Evolutionary conservation across 2,888 invertebrate species (phyloP).

Genomic region (Halictus quadricinctus): DNA sequence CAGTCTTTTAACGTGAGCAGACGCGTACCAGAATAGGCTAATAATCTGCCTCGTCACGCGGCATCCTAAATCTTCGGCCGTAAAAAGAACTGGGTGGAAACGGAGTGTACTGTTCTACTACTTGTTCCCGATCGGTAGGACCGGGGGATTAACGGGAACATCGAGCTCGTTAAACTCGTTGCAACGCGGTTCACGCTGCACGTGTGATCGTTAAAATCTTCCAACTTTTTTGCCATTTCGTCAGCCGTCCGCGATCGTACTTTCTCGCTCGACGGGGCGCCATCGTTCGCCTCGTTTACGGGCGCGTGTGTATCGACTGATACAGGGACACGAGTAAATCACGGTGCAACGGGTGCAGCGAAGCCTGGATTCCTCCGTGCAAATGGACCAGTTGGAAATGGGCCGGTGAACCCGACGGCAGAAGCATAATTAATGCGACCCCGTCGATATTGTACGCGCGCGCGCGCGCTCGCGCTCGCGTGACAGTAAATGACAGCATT

Average conservation of each 20-base stretch:
- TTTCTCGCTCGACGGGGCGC: conserved; percentile 58
- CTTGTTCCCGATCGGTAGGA: conserved; percentile 29
- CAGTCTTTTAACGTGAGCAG: not conserved
- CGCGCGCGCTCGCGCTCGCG: not conserved
- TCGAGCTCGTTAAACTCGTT: conserved; percentile 54
- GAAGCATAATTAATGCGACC: conserved; percentile 38
- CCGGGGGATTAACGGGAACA: conserved; percentile 55
- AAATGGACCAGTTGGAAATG: conserved; percentile 49
- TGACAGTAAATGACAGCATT: conserved; percentile 22
- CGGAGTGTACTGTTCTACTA: conserved; percentile 12
- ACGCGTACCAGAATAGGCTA: not conserved
- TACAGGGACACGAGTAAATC: conserved; percentile 58
- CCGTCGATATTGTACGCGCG: conserved; percentile 2
- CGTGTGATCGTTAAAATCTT: conserved; percentile 63
- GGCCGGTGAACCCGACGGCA: conserved; percentile 12
- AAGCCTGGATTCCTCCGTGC: conserved; percentile 44
- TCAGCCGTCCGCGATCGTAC: conserved; percentile 36
- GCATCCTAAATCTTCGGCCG: conserved; percentile 4
- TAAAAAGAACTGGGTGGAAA: conserved; percentile 10
- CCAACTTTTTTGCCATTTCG: conserved; percentile 58
- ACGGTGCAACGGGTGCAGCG: conserved; percentile 43
- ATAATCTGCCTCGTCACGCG: not conserved
- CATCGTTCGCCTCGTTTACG: conserved; percentile 53
- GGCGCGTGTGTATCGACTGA: conserved; percentile 51
- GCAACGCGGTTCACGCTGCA: conserved; percentile 45